These are phyloP conservation scores for Boloria selene DNA, from an alignment of 2,888 invertebrate species.

Conservation along the genomic window DNA sequence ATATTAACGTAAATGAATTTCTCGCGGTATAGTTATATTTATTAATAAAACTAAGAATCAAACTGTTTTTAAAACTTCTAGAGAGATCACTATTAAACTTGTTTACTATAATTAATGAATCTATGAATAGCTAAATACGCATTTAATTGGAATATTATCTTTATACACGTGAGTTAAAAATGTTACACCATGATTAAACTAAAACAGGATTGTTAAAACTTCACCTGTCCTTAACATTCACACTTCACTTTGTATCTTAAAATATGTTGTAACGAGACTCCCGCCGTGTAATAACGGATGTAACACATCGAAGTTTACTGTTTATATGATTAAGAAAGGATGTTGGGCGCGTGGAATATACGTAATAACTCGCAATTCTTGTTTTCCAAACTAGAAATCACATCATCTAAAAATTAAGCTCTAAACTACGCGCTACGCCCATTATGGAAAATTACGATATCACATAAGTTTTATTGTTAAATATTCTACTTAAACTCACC, in stretches of 20 bases:
- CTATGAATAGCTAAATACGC: too few relatives aligned
- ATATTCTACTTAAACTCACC: conserved; percentile 23
- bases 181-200: neutral
- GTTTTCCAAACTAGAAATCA: conserved; percentile 53
- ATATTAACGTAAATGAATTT: too few relatives aligned
- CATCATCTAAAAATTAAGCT: conserved; percentile 2
- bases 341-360: conserved; percentile 45
- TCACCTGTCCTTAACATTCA: conserved; percentile 20
- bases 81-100: too few relatives aligned
- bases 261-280: conserved; percentile 47
- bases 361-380: conserved; percentile 56
- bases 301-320: conserved; percentile 62
- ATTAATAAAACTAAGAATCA: too few relatives aligned
- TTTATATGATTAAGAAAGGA: conserved; percentile 51
- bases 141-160: too few relatives aligned
- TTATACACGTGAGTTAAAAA: neutral
- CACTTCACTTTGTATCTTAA: conserved; percentile 27
- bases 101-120: too few relatives aligned
- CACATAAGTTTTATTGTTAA: neutral
- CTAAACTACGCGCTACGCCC: conserved; percentile 21
- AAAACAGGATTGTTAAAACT: too few relatives aligned
- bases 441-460: conserved; percentile 26
- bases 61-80: too few relatives aligned
- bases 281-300: conserved; percentile 62
- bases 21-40: too few relatives aligned